Evolutionary conservation across 2,797 vertebrate species (phyloP), one percentile per base, ranked within the genome.

Genomic region (Pseudomugil gertrudae): DNA sequence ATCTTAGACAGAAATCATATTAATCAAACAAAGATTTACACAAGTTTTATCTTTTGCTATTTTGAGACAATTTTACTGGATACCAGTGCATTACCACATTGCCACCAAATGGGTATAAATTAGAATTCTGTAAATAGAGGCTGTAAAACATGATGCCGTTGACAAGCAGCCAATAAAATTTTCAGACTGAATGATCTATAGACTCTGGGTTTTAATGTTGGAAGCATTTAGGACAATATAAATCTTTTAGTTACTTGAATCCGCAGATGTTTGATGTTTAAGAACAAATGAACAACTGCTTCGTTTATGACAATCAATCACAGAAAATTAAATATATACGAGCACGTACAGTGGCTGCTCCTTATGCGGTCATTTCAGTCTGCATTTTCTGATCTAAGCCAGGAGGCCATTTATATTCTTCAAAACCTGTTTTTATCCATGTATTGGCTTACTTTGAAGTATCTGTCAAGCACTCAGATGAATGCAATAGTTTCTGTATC

Each of bases 401-500:
- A 63, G 53, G 10, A 66, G 58, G 50, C 4, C 30, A 27, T 78
- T 63, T 50, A 30, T 24, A 23, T 13, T 66, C 63, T 66, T 67
- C 27, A 63, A 10, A 70, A 61, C 65, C 74, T 61, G 59, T 75
- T 82, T 78, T 70, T 63, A 56, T 68, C 76, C 71, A 73, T 45
- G 61, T 50, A 61, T 51, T 74, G 45, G 38, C 65, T 67, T 8
- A 76, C 58, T 78, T 78, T 61, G 76, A 79, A 57, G 48, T 63
- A 76, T 61, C 66, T 72, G 62, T 61, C 8, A 33, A 77, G 73
- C 61, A 54, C 38, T 80, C 57, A 19, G 26, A 51, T 57, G 59
- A 83, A 84, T 74, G 89, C 64, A 86, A 75, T 71, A 78, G 76
- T 81, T 74, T 63, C 67, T 72, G 69, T 78, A 74, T 87, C 77